Percentiles rank a stretch among this genome's conserved stretches.
phyloP scores from a whole-genome alignment of 1,140 invertebrate genomes.

The Drosophila sechellia region DNA sequence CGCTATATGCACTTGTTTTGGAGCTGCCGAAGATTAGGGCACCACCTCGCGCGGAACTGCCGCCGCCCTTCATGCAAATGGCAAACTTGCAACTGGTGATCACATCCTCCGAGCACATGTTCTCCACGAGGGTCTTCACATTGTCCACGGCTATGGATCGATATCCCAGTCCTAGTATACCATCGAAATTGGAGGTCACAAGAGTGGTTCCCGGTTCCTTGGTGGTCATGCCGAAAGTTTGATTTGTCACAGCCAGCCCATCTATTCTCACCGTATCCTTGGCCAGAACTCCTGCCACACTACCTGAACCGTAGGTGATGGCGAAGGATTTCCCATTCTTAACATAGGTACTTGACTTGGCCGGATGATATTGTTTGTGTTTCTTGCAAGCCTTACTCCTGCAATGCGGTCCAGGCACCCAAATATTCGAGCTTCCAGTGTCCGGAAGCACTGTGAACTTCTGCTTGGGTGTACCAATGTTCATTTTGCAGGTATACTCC shows the following conservation, averaged over 20 bases:
- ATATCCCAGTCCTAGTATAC: constrained; percentile 96
- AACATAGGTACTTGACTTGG: constrained; percentile 37
- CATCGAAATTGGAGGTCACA: constrained; percentile 97
- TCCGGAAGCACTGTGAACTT: constrained; percentile 32
- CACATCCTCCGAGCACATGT: constrained; percentile 93
- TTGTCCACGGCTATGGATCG: constrained; percentile 93
- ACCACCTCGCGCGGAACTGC: constrained; percentile 34
- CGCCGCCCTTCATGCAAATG: constrained; percentile 92
- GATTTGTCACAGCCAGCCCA: constrained; percentile 88
- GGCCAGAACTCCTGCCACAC: constrained; percentile 26
- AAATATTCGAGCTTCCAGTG: constrained; percentile 45
- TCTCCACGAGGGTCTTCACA: constrained; percentile 96
- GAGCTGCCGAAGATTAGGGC: constrained; percentile 39
- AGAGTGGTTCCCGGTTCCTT: constrained; percentile 95
- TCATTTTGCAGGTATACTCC: constrained; percentile 45
- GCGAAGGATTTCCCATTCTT: constrained; percentile 9
- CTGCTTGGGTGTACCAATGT: constrained; percentile 34
- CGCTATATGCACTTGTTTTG: constrained; percentile 35
- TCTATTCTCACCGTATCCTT: constrained; percentile 82
- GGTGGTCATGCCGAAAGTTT: constrained; percentile 97
- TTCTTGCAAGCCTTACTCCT: constrained; percentile 25
- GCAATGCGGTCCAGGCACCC: constrained; percentile 37
- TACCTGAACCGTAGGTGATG: constrained; percentile 38
- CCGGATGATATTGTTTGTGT: constrained; percentile 15
- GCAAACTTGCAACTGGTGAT: constrained; percentile 93